Evolutionary conservation across 2,797 vertebrate genomes (phyloP), one percentile per base, ranked within the genome.

Genomic region (Arremon brunneinucha): DNA sequence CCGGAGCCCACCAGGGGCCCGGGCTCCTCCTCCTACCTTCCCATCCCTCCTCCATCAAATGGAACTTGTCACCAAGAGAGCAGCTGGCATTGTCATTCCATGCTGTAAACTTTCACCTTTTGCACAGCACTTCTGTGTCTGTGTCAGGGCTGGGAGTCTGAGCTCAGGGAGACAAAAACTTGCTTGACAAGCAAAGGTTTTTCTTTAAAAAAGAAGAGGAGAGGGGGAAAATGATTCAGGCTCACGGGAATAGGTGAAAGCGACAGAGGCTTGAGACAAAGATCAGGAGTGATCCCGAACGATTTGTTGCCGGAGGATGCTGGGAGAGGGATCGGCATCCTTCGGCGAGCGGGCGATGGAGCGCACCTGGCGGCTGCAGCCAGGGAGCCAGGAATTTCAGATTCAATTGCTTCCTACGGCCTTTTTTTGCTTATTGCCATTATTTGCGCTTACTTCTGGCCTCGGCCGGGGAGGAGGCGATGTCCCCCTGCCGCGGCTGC

Each of bases 91-190:
- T 76, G 57, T 77, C 83, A 70, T 74, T 93, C 2, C 3, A 76
- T 26, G 85, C 47, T 28, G 68, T 78, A 94, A 95, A 89, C 88
- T 79, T 94, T 86, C 90, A 81, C 90, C 78, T 88, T 95, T 77
- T 37, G 57, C 71, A 76, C 9, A 60, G 62, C 5, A 60, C 60
- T 93, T 92, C 78, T 93, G 12, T 74, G 68, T 41, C 67, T 62
- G 43, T 3, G 24, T 63, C 35, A 15, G 80, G 83, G 85, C 63
- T 90, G 91, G 21, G 60, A 86, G 77, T 27, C 72, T 69, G 85
- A 92, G 79, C 83, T 86, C 96, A 77, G 53, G 37, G 67, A 83
- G 65, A 41, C 55, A 77, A 95, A 64, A 78, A 27, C 53, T 64
- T 83, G 65, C 77, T 89, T 55, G 77, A 75, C 81, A 91, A 86